Percentiles rank a stretch among this genome's conserved stretches.
Conservation (phyloP, 2,797 vertebrate genomes). For the Muraenolepis orangiensis region DNA sequence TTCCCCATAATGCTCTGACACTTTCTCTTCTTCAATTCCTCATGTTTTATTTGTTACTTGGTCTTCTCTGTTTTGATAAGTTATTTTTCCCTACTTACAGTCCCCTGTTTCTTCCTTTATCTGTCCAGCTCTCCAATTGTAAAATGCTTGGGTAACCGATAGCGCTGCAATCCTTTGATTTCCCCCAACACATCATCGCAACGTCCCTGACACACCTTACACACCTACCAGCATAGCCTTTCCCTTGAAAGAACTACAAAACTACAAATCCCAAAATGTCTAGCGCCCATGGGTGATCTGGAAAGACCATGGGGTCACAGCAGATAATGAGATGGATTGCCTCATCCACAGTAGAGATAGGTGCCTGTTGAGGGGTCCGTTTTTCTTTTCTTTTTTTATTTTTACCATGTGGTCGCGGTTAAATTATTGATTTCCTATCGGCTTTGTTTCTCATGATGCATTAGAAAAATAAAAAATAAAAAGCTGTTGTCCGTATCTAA, state of each 20-base stretch:
- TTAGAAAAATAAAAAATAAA: no score
- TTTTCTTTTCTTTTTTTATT: constrained; percentile 29
- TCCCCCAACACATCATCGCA: background rate
- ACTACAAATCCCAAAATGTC: constrained; percentile 31
- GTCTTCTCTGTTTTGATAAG: no score
- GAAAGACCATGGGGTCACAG: constrained; percentile 23
- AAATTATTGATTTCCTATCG: constrained; percentile 29
- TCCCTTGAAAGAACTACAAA: constrained; percentile 38
- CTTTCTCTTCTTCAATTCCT: background rate
- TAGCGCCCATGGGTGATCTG: constrained; percentile 15
- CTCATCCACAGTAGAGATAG: constrained; percentile 47
- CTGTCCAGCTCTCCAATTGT: background rate
- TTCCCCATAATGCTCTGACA: background rate
- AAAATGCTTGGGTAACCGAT: background rate
- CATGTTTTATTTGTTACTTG: background rate
- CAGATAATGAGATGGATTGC: constrained; percentile 34
- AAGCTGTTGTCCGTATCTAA: background rate
- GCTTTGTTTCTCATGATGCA: background rate
- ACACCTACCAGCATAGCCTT: constrained; percentile 21
- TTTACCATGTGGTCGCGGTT: constrained; percentile 16
- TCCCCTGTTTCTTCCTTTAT: constrained; percentile 2
- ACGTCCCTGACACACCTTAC: no score
- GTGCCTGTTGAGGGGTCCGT: constrained; percentile 33
- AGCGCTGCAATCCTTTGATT: no score
- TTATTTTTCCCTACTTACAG: background rate